Base-by-base conservation (phyloP, 2,888 invertebrate species). In the Morinoia aosen region DNA sequence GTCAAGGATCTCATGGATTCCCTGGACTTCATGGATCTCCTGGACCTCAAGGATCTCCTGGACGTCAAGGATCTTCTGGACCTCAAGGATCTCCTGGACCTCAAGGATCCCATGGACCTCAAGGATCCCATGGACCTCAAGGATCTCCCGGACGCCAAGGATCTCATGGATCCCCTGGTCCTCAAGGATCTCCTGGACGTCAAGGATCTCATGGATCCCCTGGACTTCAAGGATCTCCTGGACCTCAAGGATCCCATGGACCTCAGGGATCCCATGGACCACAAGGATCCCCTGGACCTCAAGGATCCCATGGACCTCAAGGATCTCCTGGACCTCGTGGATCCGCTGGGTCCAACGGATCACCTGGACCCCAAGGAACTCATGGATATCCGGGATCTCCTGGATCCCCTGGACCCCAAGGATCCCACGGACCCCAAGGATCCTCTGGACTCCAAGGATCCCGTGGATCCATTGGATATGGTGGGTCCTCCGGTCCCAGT, bases 1-100 rank as follows among this genome's bases (percentile, higher is more conserved):
- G 64, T 64, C 57, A 58, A 25, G 95, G 96, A 95, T 39, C 56
- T 96, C 14, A 25, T 76, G 96, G 96, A 76, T n/a, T n/a, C n/a
- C n/a, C n/a, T n/a, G n/a, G n/a, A n/a, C 19, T 58, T n/a, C 76
- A 33, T 90, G 96, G 95, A 91, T 56, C 88, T 5, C n/a, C 88
- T 88, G 88, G 88, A 88, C 88, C 88, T 88, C 88, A 5, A n/a
- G 88, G 88, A 88, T n/a, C 88, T 88, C n/a, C 88, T n/a, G 88
- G 88, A 88, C n/a, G n/a, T n/a, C n/a, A n/a, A n/a, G n/a, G n/a
- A n/a, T n/a, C n/a, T n/a, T n/a, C n/a, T n/a, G n/a, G n/a, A n/a
- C n/a, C n/a, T n/a, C n/a, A n/a, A n/a, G n/a, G n/a, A n/a, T n/a
- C n/a, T n/a, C n/a, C 58, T 58, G 58, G 58, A n/a, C n/a, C 88